These are phyloP conservation scores for Nothoprocta pentlandii DNA, from an alignment of 2,113 vertebrate species.

Conservation along the genomic window DNA sequence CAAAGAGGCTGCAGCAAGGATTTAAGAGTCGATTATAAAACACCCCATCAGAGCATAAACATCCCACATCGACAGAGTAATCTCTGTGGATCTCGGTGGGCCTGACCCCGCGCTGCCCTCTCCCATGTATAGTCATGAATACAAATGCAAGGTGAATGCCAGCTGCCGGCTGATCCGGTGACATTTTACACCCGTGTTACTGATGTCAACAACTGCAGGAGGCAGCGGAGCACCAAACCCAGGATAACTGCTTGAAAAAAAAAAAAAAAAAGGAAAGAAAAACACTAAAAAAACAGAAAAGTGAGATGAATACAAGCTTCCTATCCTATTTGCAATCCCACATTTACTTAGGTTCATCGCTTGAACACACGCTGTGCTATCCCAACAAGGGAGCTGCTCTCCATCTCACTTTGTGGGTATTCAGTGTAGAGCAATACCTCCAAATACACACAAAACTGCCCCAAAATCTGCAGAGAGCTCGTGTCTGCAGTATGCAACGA, in stretches of 20 bases:
- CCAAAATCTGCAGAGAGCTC: background rate
- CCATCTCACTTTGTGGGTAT: background rate
- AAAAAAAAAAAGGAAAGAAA: too few relatives aligned
- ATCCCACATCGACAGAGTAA: constrained; percentile 63
- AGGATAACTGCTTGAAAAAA: background rate
- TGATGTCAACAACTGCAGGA: constrained; percentile 66
- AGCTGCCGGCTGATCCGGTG: constrained; percentile 54
- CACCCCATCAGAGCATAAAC: constrained; percentile 61
- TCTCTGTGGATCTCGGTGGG: constrained; percentile 62
- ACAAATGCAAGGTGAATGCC: constrained; percentile 66
- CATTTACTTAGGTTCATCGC: background rate
- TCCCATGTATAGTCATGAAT: constrained; percentile 71
- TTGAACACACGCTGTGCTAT: background rate
- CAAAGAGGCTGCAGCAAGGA: background rate
- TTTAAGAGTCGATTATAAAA: constrained; percentile 68
- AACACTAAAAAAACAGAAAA: too few relatives aligned
- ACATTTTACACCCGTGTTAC: constrained; percentile 60
- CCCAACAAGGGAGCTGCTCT: background rate
- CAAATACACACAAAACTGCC: background rate
- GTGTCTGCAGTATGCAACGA: background rate
- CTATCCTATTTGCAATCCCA: background rate
- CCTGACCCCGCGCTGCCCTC: constrained; percentile 50
- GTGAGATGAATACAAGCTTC: too few relatives aligned
- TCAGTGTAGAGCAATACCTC: background rate
- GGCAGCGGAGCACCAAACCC: constrained; percentile 47